These are phyloP conservation scores for Podarcis raffonei DNA, from an alignment of 2,113 vertebrate genomes.

Conservation along the genomic window DNA sequence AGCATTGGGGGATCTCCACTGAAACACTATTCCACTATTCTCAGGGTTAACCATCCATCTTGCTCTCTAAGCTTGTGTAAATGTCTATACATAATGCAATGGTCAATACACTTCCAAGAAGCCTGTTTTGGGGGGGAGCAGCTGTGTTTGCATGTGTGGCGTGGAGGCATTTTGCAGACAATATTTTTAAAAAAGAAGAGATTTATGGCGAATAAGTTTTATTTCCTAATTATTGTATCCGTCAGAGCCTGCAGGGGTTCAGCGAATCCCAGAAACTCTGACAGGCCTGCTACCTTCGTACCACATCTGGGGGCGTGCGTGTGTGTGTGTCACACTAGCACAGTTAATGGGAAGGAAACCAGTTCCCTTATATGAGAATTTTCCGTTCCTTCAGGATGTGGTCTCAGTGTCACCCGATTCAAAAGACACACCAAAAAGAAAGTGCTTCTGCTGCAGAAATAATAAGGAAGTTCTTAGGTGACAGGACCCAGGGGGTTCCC, in stretches of 20 bases:
- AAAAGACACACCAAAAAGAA: background rate
- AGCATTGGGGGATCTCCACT: background rate
- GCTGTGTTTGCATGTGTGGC: background rate
- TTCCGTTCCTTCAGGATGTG: background rate
- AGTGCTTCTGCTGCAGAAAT: background rate
- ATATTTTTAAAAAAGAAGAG: background rate
- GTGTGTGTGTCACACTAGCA: background rate
- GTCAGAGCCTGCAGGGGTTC: background rate
- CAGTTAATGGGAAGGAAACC: background rate
- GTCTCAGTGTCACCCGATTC: background rate
- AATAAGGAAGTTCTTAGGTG: background rate
- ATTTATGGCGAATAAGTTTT: background rate
- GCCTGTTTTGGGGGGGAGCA: background rate
- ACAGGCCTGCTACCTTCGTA: background rate
- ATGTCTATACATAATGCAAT: background rate
- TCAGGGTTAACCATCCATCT: background rate
- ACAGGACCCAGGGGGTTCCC: too few species aligned
- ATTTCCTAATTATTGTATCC: background rate
- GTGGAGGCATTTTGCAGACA: background rate
- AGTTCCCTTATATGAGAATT: background rate
- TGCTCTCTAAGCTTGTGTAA: background rate
- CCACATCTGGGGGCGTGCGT: background rate
- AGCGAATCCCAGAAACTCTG: background rate
- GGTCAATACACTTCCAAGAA: background rate
- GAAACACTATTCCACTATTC: background rate